A percentile compares a stretch with the other conserved stretches of the same genome.
phyloP scores from a whole-genome alignment of 2,888 invertebrate genomes.

The Luperina testacea region DNA sequence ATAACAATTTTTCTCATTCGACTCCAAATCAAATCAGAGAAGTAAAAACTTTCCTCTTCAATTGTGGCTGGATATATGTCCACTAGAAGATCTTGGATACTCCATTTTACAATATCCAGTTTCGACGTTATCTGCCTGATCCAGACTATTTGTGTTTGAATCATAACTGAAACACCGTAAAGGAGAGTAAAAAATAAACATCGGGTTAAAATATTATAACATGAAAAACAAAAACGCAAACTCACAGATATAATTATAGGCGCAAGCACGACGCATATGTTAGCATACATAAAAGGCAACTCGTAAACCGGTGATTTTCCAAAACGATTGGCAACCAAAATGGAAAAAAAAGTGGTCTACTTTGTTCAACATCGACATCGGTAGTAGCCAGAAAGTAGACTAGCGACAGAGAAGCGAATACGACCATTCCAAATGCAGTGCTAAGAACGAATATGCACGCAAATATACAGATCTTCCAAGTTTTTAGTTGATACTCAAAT shows the following conservation, averaged over 20 bases:
- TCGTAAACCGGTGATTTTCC: slow-evolving; percentile 74
- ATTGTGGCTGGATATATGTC: slow-evolving; percentile 70
- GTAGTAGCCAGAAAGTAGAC: slow-evolving; percentile 67
- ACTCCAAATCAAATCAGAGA: slow-evolving; percentile 65
- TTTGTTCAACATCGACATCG: slow-evolving; percentile 61
- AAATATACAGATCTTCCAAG: slow-evolving; percentile 74
- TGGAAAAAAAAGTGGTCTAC: slow-evolving; percentile 75
- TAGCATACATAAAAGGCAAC: slow-evolving; percentile 70
- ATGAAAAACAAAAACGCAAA: slow-evolving; percentile 32
- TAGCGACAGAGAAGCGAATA: slow-evolving; percentile 61
- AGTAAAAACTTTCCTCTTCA: slow-evolving; percentile 61
- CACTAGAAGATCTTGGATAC: slow-evolving; percentile 76
- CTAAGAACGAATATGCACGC: slow-evolving; percentile 64
- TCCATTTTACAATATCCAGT: slow-evolving; percentile 78
- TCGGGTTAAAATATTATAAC: no score
- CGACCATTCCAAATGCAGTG: slow-evolving; percentile 64
- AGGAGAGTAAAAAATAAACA: neutral
- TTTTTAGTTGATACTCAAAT: slow-evolving; percentile 74
- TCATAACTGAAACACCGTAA: slow-evolving; percentile 72
- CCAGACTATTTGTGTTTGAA: slow-evolving; percentile 81
- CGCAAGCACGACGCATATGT: slow-evolving; percentile 66
- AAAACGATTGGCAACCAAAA: slow-evolving; percentile 73
- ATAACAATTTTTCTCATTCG: slow-evolving; percentile 75
- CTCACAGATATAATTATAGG: slow-evolving; percentile 77
- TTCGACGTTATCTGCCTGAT: slow-evolving; percentile 78